A percentile compares a stretch with the other conserved stretches of the same genome.
Conservation (phyloP, 2,888 invertebrate genomes). For the Acronicta aceris region DNA sequence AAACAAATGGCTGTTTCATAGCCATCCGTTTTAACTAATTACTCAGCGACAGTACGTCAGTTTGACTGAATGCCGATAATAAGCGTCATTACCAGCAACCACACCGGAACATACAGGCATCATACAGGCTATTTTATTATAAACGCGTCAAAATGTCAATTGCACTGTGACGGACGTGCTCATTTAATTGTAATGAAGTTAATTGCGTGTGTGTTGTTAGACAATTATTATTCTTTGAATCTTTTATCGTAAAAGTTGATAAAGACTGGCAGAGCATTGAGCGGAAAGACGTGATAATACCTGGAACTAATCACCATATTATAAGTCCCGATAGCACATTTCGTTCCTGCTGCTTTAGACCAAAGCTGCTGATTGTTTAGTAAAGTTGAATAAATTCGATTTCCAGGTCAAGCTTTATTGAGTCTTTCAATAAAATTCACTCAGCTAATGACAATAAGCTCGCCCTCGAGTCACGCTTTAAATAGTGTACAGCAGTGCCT, state of each 20-base stretch:
- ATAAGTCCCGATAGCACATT: no score
- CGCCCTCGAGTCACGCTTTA: no score
- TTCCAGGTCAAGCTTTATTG: no score
- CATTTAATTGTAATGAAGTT: background rate
- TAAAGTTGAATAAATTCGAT: no score
- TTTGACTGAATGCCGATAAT: slow-evolving; percentile 30
- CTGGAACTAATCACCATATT: no score
- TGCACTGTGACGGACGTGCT: slow-evolving; percentile 13
- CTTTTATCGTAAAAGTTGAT: background rate
- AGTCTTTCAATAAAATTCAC: no score
- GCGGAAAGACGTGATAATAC: no score
- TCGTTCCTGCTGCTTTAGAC: no score
- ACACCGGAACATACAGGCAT: slow-evolving; percentile 16
- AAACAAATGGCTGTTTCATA: slow-evolving; percentile 28
- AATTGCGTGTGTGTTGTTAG: slow-evolving; percentile 4
- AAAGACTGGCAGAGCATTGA: no score
- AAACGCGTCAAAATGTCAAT: slow-evolving; percentile 22
- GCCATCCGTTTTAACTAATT: slow-evolving; percentile 25
- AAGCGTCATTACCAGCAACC: slow-evolving; percentile 23
- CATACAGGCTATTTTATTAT: slow-evolving; percentile 15
- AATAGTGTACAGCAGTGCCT: no score
- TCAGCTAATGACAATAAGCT: no score
- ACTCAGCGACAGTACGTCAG: slow-evolving; percentile 24
- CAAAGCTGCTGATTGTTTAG: no score
- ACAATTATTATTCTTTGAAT: background rate